phyloP scores from a whole-genome alignment of 2,113 vertebrate genomes.

The Pseudorhombus dupliciocellatus region DNA sequence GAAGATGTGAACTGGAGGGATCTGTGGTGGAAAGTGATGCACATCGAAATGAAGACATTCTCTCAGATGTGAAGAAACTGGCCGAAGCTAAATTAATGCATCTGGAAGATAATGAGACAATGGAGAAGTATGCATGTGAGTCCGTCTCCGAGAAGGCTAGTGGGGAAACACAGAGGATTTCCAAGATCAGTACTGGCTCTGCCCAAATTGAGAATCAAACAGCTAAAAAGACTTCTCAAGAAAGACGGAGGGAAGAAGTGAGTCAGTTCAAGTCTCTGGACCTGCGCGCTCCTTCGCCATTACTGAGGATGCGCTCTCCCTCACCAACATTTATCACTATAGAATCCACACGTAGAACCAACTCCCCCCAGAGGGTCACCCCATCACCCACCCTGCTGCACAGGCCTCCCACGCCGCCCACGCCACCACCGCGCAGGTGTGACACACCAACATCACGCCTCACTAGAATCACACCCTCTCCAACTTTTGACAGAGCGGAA shows the following conservation, averaged over 20 bases:
- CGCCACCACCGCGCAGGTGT: constrained; percentile 75
- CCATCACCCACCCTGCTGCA: constrained; percentile 76
- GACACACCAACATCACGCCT: constrained; percentile 76
- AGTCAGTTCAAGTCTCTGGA: constrained; percentile 66
- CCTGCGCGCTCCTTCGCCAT: constrained; percentile 75
- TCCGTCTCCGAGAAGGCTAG: constrained; percentile 68
- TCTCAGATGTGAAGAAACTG: constrained; percentile 75
- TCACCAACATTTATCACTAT: constrained; percentile 91
- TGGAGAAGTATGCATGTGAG: constrained; percentile 78
- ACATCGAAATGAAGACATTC: constrained; percentile 77
- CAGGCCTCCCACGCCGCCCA: constrained; percentile 75
- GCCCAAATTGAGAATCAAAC: constrained; percentile 73
- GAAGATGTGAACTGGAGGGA: constrained; percentile 72
- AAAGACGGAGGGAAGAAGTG: constrained; percentile 69
- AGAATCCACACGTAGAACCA: constrained; percentile 83
- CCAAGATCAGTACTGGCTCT: constrained; percentile 76
- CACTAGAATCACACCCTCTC: constrained; percentile 79
- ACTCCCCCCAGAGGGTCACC: constrained; percentile 78
- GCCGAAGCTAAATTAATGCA: constrained; percentile 73
- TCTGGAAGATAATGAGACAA: constrained; percentile 74
- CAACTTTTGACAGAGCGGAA: constrained; percentile 83
- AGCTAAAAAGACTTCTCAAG: constrained; percentile 66
- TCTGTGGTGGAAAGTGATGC: constrained; percentile 67
- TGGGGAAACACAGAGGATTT: constrained; percentile 69
- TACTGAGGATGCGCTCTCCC: constrained; percentile 81